Base-by-base conservation (phyloP, 2,888 invertebrate genomes). In the Saturnia pavonia region DNA sequence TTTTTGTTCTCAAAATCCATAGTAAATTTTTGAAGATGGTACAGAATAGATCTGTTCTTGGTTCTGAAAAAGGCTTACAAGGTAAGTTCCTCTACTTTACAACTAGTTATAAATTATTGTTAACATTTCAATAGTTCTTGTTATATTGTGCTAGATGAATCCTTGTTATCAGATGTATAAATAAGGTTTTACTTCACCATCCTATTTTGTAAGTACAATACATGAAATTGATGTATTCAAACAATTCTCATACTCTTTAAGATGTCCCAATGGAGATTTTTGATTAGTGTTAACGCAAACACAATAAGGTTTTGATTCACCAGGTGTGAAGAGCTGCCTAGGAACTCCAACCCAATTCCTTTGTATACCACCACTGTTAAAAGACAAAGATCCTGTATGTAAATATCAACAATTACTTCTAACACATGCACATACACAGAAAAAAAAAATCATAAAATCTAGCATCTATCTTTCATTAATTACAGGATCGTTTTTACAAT, bases 341-440 rank as follows among this genome's bases (percentile, higher is more conserved):
- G 99, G 99, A 66, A 98, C 96, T 25, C 99, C 99, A 22, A 94
- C 91, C 99, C 99, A 99, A 73, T 95, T 94, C 78, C 99, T 95
- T 69, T 95, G 91, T 69, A 99, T 95, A 34, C 99, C 99, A 70
- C 99, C 99, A 94, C 99, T 99, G 87, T 1, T 77, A 95, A 92
- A 78, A 77, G 75, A 80, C n/a, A 72, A 77, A 22, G 4, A 67
- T 19, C 11, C 25, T 25, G 68, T 42, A 27, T 70, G 60, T 16
- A 34, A 66, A 67, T 51, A 45, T 14, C 65, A 45, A 45, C 16
- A 48, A 67, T 45, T 1, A 45, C 2, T 25, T 11, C 57, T 19
- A 51, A 25, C 1, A 25, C 57, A 57, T 25, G 12, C 25, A 57
- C 6, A 25, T 8, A 25, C 1, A 25, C 25, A 57, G 57, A 12